Evolutionary conservation across 2,888 invertebrate genomes (phyloP).

Genomic region (Apamea epomidion): DNA sequence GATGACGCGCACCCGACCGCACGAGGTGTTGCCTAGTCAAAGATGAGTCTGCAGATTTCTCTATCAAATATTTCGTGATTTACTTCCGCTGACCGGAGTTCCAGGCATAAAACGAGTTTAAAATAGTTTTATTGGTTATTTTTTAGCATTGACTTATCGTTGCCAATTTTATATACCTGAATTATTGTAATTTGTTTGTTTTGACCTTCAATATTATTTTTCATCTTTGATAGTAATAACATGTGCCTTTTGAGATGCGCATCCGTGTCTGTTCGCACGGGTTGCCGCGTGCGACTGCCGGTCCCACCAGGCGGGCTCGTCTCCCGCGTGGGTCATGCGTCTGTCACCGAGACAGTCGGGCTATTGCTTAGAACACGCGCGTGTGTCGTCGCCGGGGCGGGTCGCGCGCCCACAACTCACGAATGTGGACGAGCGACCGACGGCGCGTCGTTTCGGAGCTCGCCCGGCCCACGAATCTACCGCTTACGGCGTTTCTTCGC

Average conservation of each 20-base stretch:
- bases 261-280: background rate
- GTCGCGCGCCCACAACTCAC: constrained; percentile 80
- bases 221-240: background rate
- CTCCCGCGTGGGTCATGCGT: constrained; percentile 4
- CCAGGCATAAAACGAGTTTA: background rate
- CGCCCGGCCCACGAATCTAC: background rate
- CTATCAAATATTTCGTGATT: background rate
- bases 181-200: background rate
- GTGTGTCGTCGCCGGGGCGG: constrained; percentile 60
- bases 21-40: background rate
- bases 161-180: background rate
- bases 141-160: background rate
- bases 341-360: constrained; percentile 3
- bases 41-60: background rate
- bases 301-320: too few species aligned
- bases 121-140: background rate
- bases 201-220: background rate
- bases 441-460: constrained; percentile 66
- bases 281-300: background rate
- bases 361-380: constrained; percentile 23
- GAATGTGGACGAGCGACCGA: constrained; percentile 74
- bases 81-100: background rate
- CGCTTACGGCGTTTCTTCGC: background rate
- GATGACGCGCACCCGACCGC: background rate
- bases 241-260: background rate